Conservation (phyloP, 2,797 vertebrate species). For the Mus minutoides region DNA sequence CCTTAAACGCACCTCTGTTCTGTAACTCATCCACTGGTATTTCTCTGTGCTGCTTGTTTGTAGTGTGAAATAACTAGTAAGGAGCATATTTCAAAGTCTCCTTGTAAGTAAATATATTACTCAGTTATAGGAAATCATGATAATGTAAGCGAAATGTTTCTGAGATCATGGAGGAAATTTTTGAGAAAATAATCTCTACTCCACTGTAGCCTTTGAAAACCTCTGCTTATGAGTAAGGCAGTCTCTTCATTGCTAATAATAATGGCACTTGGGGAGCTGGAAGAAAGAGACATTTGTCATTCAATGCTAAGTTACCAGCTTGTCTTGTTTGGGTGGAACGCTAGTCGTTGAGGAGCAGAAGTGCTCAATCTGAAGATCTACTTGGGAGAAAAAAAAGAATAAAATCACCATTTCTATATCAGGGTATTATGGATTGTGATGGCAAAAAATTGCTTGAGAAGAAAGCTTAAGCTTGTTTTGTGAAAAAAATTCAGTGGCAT, state of each 20-base stretch:
- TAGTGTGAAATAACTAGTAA: background rate
- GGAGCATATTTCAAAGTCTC: background rate
- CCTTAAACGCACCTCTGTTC: background rate
- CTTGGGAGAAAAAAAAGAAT: slow-evolving; percentile 61
- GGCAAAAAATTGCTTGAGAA: slow-evolving; percentile 60
- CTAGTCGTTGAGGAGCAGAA: background rate
- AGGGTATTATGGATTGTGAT: slow-evolving; percentile 44
- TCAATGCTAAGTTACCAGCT: slow-evolving; percentile 57
- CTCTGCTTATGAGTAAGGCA: background rate
- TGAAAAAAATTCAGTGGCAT: slow-evolving; percentile 1
- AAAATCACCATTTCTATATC: slow-evolving; percentile 49
- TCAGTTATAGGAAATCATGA: slow-evolving; percentile 41
- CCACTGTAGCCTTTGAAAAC: slow-evolving; percentile 56
- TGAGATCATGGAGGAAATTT: slow-evolving; percentile 33
- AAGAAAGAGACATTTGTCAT: slow-evolving; percentile 75
- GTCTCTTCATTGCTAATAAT: slow-evolving; percentile 64
- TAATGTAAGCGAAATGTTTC: slow-evolving; percentile 48
- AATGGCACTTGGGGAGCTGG: background rate
- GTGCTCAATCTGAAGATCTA: slow-evolving; percentile 55
- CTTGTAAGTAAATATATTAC: background rate
- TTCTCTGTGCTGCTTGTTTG: background rate
- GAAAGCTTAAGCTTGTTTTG: slow-evolving; percentile 41
- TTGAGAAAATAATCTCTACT: background rate
- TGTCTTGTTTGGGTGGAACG: slow-evolving; percentile 19
- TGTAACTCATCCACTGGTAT: background rate